phyloP scores from a whole-genome alignment of 2,113 vertebrate species.

The Scomber scombrus region DNA sequence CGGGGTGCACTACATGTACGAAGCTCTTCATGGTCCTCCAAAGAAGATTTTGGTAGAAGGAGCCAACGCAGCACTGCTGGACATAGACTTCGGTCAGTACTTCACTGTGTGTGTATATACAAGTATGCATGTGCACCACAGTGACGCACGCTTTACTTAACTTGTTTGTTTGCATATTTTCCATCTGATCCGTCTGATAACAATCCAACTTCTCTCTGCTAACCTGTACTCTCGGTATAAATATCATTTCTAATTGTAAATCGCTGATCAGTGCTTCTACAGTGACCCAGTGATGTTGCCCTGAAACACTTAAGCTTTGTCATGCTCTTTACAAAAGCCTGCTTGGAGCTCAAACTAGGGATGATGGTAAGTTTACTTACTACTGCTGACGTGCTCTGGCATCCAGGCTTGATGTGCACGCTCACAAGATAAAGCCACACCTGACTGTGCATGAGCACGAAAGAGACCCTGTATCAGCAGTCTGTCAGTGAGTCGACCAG shows the following conservation, averaged over 20 bases:
- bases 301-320: slow-evolving; percentile 54
- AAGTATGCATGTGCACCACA: neutral
- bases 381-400: slow-evolving; percentile 12
- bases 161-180: neutral
- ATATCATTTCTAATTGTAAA: slow-evolving; percentile 28
- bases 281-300: slow-evolving; percentile 25
- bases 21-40: slow-evolving; percentile 93
- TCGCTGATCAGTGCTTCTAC: slow-evolving; percentile 3
- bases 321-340: slow-evolving; percentile 65
- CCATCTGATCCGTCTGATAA: neutral
- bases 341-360: slow-evolving; percentile 54
- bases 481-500: slow-evolving; percentile 9
- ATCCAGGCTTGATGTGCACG: slow-evolving; percentile 46
- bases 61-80: slow-evolving; percentile 95
- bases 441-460: slow-evolving; percentile 72
- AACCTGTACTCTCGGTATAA: slow-evolving; percentile 22
- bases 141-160: neutral
- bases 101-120: neutral
- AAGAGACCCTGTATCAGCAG: slow-evolving; percentile 27
- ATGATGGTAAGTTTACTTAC: slow-evolving; percentile 59
- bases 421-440: slow-evolving; percentile 49
- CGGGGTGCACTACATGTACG: slow-evolving; percentile 96
- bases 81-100: slow-evolving; percentile 97
- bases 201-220: neutral
- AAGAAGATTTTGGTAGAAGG: slow-evolving; percentile 98